phyloP scores from a whole-genome alignment of 2,888 invertebrate genomes.

The Hypsopygia costalis region DNA sequence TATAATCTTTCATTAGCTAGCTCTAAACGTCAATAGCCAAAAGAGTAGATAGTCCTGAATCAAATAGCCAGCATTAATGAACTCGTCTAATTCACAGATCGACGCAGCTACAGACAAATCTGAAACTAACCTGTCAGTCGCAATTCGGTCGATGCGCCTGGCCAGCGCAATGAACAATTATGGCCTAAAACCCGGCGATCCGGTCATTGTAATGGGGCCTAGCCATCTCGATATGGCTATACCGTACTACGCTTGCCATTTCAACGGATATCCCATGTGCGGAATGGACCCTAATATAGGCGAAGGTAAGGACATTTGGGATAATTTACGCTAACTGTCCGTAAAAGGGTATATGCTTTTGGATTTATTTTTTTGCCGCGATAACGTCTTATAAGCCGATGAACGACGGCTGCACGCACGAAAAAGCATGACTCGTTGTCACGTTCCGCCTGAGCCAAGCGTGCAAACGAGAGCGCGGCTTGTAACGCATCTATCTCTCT shows the following conservation, averaged over 20 bases:
- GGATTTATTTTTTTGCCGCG: too few relatives aligned
- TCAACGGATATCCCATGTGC: conserved; percentile 36
- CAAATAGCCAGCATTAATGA: not conserved
- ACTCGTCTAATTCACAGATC: conserved; percentile 25
- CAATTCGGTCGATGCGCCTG: conserved; percentile 29
- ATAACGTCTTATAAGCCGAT: too few relatives aligned
- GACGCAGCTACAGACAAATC: conserved; percentile 32
- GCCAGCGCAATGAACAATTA: conserved; percentile 38
- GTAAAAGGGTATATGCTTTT: too few relatives aligned
- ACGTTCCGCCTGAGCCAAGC: too few relatives aligned
- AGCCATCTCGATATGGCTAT: conserved; percentile 43
- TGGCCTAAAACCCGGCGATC: conserved; percentile 38
- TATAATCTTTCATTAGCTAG: too few relatives aligned
- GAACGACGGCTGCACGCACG: too few relatives aligned
- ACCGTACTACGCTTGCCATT: conserved; percentile 42
- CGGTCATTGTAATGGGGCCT: conserved; percentile 34
- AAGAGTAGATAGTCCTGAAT: too few relatives aligned
- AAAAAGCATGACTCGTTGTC: too few relatives aligned
- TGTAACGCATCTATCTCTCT: too few relatives aligned
- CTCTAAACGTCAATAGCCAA: too few relatives aligned
- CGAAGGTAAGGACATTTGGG: conserved; percentile 28
- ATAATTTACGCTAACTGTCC: conserved; percentile 6
- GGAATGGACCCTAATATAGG: conserved; percentile 32
- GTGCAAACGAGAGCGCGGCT: too few relatives aligned
- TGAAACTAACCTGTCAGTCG: conserved; percentile 42